Evolutionary conservation across 1,140 invertebrate genomes (phyloP), one percentile per base, ranked within the genome.

Genomic region (Tetramorium parvispinum): DNA sequence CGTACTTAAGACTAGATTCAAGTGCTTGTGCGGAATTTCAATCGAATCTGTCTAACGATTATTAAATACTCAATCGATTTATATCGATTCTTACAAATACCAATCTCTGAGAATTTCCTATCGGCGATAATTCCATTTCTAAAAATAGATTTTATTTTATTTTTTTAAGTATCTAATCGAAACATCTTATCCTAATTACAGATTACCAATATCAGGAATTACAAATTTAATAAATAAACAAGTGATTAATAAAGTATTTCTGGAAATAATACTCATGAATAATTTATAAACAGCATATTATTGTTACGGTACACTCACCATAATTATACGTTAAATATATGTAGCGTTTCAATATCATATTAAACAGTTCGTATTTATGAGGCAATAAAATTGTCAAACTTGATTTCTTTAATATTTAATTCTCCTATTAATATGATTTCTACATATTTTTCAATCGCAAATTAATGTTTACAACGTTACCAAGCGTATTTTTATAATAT

Each of bases 241-340:
- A 86, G 68, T 59, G 2, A 27, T 24, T 77, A 43, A 51, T 24
- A 68, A 77, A 85, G 71, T 85, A 85, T 88, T 81, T 82, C 37
- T 68, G 24, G 11, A 57, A 59, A 24, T 11, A 32, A 79, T 21
- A 53, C 43, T 53, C 61, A 89, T 88, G 75, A 89, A 89, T 88
- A 75, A 89, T 89, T 81, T 59, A 82, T 59, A 32, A 32, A 7
- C 10, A 78, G 46, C 49, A 59, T 1, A n/a, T 46, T 27, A 81
- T 65, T 57, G 27, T 61, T 32, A 76, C 21, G 24, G 5, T 59
- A 27, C 8, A 8, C 2, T 49, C 24, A 3, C 57, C 18, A 11
- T 79, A 79, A 79, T 53, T 65, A 79, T 18, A 79, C 1, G 27
- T 66, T 66, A 7, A 40, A 66, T 27, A 18, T 46, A 78, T 18